Conservation (phyloP, 2,113 vertebrate genomes). For the Pteronura brasiliensis region DNA sequence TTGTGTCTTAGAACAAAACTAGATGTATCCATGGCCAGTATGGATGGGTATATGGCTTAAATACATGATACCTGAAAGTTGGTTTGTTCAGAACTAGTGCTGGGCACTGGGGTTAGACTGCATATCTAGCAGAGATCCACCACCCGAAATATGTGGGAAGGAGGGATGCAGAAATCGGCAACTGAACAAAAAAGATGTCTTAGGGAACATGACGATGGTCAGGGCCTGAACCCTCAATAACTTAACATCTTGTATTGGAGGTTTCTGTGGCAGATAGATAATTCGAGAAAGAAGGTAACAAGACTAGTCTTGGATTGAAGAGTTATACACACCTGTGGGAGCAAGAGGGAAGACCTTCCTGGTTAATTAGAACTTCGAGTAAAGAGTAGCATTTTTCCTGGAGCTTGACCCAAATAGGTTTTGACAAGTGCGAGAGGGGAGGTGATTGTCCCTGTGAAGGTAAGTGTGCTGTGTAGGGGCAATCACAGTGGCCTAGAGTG, state of each 20-base stretch:
- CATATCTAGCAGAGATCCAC: not conserved
- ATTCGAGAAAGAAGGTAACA: not conserved
- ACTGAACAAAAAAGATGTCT: not conserved
- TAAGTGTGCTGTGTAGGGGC: not conserved
- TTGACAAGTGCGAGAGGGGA: not conserved
- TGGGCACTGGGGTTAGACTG: not conserved
- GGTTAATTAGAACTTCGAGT: not conserved
- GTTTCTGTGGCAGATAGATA: not conserved
- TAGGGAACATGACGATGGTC: accelerated
- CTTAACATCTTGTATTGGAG: not conserved
- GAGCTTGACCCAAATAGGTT: not conserved
- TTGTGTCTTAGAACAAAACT: not conserved
- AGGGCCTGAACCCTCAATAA: not conserved
- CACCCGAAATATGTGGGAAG: not conserved
- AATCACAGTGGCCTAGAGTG: not conserved
- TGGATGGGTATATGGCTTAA: not conserved
- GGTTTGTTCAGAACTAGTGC: not conserved
- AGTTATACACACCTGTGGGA: not conserved
- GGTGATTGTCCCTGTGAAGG: not conserved
- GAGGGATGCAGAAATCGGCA: not conserved
- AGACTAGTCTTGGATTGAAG: not conserved
- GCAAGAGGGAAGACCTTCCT: not conserved
- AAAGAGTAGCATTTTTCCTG: not conserved
- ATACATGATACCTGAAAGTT: not conserved
- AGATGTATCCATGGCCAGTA: not conserved